phyloP scores from a whole-genome alignment of 2,113 vertebrate genomes.

The Gobius niger region DNA sequence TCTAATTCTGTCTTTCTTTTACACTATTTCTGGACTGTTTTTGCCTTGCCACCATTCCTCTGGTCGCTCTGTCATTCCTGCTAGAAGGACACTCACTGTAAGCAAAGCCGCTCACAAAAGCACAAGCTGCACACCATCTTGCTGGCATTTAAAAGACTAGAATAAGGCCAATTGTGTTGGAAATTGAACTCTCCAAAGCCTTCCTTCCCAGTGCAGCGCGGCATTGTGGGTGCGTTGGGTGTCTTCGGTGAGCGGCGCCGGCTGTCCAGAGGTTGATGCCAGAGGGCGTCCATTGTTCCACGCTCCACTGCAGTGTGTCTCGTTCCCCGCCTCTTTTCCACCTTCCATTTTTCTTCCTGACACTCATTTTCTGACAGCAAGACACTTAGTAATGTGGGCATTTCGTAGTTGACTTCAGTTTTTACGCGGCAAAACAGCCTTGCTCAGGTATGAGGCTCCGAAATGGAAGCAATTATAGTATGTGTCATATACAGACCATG shows the following conservation, averaged over 20 bases:
- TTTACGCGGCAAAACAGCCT: slow-evolving; percentile 12
- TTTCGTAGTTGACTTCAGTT: slow-evolving; percentile 4
- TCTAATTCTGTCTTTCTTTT: slow-evolving; percentile 52
- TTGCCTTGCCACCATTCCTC: slow-evolving; percentile 43
- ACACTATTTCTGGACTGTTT: slow-evolving; percentile 62
- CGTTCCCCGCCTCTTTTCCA: slow-evolving; percentile 46
- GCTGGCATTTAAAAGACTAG: slow-evolving; percentile 78
- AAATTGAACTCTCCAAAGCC: slow-evolving; percentile 82
- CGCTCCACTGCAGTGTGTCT: slow-evolving; percentile 56
- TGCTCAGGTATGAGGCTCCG: slow-evolving; percentile 13
- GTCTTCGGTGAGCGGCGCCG: slow-evolving; percentile 72
- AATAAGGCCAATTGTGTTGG: slow-evolving; percentile 80
- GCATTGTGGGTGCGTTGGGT: slow-evolving; percentile 78
- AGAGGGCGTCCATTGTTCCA: slow-evolving; percentile 74
- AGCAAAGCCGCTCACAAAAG: slow-evolving; percentile 75
- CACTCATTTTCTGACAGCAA: slow-evolving; percentile 45
- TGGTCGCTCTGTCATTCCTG: slow-evolving; percentile 57
- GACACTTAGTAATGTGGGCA: slow-evolving; percentile 10
- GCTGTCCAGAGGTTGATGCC: slow-evolving; percentile 73
- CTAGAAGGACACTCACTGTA: slow-evolving; percentile 70
- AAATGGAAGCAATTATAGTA: not conserved
- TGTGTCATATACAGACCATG: no score
- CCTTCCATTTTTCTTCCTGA: slow-evolving; percentile 50
- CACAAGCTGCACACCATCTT: slow-evolving; percentile 70
- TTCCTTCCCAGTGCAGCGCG: slow-evolving; percentile 70